Evolutionary conservation across 2,888 invertebrate genomes (phyloP), one percentile per base, ranked within the genome.

Genomic region (Tachina fera): DNA sequence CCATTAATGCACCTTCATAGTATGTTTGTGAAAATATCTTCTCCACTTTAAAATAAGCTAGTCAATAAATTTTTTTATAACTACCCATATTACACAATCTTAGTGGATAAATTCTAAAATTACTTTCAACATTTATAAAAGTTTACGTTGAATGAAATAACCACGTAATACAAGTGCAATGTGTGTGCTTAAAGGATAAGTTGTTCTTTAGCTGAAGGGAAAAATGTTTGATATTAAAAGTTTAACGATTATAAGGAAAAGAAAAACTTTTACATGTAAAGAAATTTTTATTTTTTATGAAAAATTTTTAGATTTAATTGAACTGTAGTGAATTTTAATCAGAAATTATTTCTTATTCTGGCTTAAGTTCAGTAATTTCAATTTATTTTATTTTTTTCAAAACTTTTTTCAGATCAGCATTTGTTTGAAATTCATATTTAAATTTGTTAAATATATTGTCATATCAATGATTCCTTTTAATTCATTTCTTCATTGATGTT

Each of bases 91-190:
- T 75, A 76, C 58, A 49, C 58, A 49, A 67, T 61, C 61, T 81
- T 77, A 67, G 60, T 16, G 67, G 56, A 72, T 9, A 81, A 72
- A 47, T 71, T n/a, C 61, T n/a, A 65, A 72, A 82, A 79, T 75
- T 82, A 70, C 82, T 75, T 72, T 71, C 13, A 82, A 71, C 47
- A 79, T 75, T 75, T 82, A 71, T 71, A 72, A 79, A 71, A 72
- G 67, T 49, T 86, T 72, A 67, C 22, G 22, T 22, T 22, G 47
- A 79, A 22, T 75, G 53, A 71, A 79, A 86, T 86, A 82, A 86
- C 86, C 83, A 86, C 86, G 86, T 86, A 83, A 83, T 72, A 83
- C 79, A 72, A 79, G 79, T 83, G 49, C 14, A 78, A 75, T 53
- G 61, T 51, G 60, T 56, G 70, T 58, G 51, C 39, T 51, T 31